A percentile compares a stretch with the other conserved stretches of the same genome.
Conservation (phyloP, 2,797 vertebrate species). For the Myiotriccus ornatus region DNA sequence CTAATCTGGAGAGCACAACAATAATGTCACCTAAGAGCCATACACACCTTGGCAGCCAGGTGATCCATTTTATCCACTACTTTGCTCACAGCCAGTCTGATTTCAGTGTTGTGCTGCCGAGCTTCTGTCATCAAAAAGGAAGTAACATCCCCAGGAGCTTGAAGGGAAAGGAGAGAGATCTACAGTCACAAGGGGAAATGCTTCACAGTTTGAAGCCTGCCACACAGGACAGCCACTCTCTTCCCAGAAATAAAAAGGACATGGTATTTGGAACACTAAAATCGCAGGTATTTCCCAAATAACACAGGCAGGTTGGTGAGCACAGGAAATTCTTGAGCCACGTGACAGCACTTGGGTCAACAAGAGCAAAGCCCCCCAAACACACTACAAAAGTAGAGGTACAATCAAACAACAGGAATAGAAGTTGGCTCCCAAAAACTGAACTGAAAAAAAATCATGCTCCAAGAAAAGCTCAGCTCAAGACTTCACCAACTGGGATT, state of each 20-base stretch:
- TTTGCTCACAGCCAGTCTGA: conserved; percentile 89
- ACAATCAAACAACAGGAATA: neutral
- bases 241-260: neutral
- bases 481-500: neutral
- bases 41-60: conserved; percentile 84
- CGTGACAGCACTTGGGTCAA: neutral
- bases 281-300: neutral
- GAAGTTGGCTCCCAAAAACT: neutral
- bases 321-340: neutral
- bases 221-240: neutral
- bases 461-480: neutral
- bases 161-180: neutral
- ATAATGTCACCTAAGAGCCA: neutral
- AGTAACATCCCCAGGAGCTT: conserved; percentile 86
- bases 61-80: conserved; percentile 94
- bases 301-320: neutral
- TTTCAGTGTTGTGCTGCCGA: conserved; percentile 93
- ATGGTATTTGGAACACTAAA: neutral
- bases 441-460: neutral
- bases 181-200: neutral
- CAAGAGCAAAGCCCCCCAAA: neutral
- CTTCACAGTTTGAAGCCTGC: neutral
- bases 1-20: neutral
- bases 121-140: conserved; percentile 95
- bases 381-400: neutral